phyloP scores from a whole-genome alignment of 2,797 vertebrate genomes.

The Acridotheres tristis region DNA sequence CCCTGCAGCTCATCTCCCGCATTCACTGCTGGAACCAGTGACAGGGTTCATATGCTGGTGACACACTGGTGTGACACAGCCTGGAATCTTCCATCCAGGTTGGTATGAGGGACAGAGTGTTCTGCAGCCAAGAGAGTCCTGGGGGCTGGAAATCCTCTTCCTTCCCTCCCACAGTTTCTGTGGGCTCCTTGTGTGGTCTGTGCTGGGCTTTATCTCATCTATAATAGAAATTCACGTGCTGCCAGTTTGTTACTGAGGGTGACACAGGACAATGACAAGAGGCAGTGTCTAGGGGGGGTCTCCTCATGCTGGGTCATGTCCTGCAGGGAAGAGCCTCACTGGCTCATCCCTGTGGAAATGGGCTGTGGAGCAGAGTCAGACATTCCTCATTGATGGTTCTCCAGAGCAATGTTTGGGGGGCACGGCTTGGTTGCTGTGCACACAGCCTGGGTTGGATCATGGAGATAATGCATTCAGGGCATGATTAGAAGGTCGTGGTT shows the following conservation, averaged over 20 bases:
- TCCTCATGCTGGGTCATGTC: neutral
- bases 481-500: neutral
- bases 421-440: fast-evolving
- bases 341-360: neutral
- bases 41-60: neutral
- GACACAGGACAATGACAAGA: neutral
- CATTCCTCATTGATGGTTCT: neutral
- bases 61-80: fast-evolving
- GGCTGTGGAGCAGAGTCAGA: neutral
- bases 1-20: neutral
- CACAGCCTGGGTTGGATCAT: neutral
- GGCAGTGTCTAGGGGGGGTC: fast-evolving
- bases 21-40: fast-evolving
- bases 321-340: neutral
- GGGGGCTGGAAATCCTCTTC: neutral
- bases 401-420: neutral
- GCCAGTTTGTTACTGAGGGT: neutral
- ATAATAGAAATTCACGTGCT: neutral
- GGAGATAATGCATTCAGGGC: neutral
- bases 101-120: fast-evolving
- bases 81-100: neutral
- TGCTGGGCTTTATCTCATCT: neutral
- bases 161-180: neutral
- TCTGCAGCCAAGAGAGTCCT: no score
- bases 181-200: neutral